Evolutionary conservation across 2,113 vertebrate species (phyloP).

Genomic region (Ochotona princeps): DNA sequence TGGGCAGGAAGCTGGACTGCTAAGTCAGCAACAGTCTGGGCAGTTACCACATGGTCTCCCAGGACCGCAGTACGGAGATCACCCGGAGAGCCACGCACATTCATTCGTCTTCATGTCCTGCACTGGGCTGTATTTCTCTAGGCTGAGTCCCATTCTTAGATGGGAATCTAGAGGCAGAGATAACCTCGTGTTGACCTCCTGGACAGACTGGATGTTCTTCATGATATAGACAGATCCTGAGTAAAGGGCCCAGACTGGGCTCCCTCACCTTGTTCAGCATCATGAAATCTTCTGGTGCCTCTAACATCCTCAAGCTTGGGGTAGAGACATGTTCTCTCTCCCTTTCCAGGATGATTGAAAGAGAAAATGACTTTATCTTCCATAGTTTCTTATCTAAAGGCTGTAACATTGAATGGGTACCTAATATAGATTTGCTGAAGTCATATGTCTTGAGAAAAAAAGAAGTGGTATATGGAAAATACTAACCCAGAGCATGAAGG

Average conservation of each 20-base stretch:
- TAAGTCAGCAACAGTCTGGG: conserved; percentile 60
- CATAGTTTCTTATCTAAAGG: background rate
- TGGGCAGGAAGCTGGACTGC: conserved; percentile 22
- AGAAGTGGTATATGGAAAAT: conserved; percentile 27
- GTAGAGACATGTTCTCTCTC: background rate
- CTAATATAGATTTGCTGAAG: conserved; percentile 25
- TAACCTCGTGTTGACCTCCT: background rate
- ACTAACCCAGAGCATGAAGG: conserved; percentile 20
- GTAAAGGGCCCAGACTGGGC: background rate
- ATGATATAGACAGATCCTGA: background rate
- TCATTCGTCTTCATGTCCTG: background rate
- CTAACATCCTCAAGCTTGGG: background rate
- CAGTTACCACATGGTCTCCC: background rate
- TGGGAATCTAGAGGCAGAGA: background rate
- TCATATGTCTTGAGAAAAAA: conserved; percentile 58
- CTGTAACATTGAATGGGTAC: background rate
- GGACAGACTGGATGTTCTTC: background rate
- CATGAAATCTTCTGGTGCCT: background rate
- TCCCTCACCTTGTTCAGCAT: background rate
- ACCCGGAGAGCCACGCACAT: background rate
- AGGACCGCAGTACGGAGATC: background rate
- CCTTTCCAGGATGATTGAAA: background rate
- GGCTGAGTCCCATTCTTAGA: background rate
- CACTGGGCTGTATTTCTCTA: background rate
- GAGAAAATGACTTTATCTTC: conserved; percentile 14